These are phyloP conservation scores for Drosophila mojavensis DNA, from an alignment of 1,140 invertebrate genomes.

Conservation along the genomic window DNA sequence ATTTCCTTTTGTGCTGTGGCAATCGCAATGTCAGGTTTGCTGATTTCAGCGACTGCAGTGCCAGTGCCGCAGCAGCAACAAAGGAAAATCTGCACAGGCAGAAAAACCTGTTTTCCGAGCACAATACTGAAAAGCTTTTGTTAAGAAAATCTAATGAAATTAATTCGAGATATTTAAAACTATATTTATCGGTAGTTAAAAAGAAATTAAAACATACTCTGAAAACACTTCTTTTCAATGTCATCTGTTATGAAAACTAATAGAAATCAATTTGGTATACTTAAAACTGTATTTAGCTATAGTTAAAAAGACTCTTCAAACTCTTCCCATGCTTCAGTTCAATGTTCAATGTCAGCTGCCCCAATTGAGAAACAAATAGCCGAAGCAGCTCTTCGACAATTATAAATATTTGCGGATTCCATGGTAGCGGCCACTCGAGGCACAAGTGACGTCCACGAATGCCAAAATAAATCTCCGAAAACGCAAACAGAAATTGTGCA, in stretches of 20 bases:
- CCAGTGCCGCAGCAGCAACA: constrained; percentile 17
- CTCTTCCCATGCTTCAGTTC: constrained; percentile 9
- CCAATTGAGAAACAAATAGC: constrained; percentile 40
- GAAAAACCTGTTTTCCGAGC: constrained; percentile 57
- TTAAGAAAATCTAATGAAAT: too few species aligned
- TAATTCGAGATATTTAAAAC: constrained; percentile 9
- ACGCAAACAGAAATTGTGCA: constrained; percentile 23
- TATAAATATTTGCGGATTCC: constrained; percentile 55
- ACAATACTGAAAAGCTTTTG: constrained; percentile 15
- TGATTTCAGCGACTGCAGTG: constrained; percentile 9
- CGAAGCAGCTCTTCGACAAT: not conserved
- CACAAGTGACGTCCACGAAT: constrained; percentile 52
- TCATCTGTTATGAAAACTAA: too few species aligned
- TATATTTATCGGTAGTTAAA: not conserved
- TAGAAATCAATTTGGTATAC: too few species aligned
- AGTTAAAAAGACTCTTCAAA: not conserved
- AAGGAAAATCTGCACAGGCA: constrained; percentile 28
- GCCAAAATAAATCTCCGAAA: constrained; percentile 28
- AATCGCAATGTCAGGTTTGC: constrained; percentile 20
- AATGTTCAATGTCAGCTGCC: constrained; percentile 53
- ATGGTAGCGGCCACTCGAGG: constrained; percentile 45
- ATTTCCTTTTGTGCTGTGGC: constrained; percentile 35
- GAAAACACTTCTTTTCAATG: too few species aligned
- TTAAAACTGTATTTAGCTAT: not conserved
- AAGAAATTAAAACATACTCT: not conserved